A percentile compares a stretch with the other conserved stretches of the same genome.
Evolutionary conservation across 2,888 invertebrate species (phyloP).

Genomic region (Rhagophthalmus giganteus): DNA sequence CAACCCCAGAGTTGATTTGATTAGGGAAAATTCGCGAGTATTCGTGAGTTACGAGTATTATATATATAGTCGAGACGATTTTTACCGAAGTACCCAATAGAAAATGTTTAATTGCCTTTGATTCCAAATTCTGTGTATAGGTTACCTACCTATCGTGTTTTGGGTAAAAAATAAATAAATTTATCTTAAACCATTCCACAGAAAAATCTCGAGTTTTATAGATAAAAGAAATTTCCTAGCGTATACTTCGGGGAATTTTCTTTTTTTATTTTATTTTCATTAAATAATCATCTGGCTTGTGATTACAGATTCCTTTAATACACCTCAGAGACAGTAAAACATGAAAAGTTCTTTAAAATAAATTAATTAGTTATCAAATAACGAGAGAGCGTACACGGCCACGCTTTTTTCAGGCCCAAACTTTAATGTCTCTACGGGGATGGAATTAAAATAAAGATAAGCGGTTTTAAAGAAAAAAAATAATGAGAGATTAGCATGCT

Average conservation of each 20-base stretch:
- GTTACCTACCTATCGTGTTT: no score
- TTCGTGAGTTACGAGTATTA: not conserved
- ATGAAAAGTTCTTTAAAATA: conserved; percentile 6
- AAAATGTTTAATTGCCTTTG: not conserved
- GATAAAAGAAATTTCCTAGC: no score
- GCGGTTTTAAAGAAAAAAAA: conserved; percentile 8
- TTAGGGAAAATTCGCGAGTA: conserved; percentile 11
- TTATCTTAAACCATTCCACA: no score
- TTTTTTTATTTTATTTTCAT: conserved; percentile 6
- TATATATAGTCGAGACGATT: not conserved
- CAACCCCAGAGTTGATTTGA: conserved; percentile 18
- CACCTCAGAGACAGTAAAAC: conserved; percentile 4
- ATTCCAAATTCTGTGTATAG: not conserved
- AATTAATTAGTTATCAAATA: conserved; percentile 17
- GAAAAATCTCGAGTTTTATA: no score
- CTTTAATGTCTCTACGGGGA: conserved; percentile 11
- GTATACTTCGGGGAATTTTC: no score
- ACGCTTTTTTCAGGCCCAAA: conserved; percentile 7
- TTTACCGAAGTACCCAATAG: not conserved
- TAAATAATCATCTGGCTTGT: conserved; percentile 9
- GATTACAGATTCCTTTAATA: conserved; percentile 5
- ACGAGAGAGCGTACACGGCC: conserved; percentile 3
- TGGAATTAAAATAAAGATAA: conserved; percentile 15
- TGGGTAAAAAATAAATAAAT: no score
- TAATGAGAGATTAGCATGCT: conserved; percentile 3